Percentiles rank a stretch among this genome's conserved stretches.
phyloP scores from a whole-genome alignment of 2,113 vertebrate genomes.

The Heloderma charlesbogerti region DNA sequence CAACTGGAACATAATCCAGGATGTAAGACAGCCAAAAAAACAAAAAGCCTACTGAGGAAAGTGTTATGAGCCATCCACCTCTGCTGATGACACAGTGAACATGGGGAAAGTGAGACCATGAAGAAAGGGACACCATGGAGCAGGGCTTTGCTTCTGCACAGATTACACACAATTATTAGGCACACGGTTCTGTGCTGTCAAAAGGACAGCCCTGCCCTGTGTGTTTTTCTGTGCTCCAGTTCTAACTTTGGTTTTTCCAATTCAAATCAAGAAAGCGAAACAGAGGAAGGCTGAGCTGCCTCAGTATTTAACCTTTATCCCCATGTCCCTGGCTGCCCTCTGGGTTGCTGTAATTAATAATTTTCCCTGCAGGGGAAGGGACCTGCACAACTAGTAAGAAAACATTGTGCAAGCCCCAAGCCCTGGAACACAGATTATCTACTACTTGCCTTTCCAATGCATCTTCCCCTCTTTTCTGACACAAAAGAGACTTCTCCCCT shows the following conservation, averaged over 20 bases:
- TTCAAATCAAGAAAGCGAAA: background rate
- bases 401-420: conserved; percentile 3
- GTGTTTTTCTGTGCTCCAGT: background rate
- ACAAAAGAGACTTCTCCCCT: background rate
- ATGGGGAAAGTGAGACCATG: background rate
- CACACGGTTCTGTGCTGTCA: background rate
- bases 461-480: background rate
- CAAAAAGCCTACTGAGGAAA: background rate
- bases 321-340: background rate
- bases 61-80: background rate
- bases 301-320: conserved; percentile 14
- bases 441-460: background rate
- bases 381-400: background rate
- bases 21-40: background rate
- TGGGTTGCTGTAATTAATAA: background rate
- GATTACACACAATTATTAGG: background rate
- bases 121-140: background rate
- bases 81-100: background rate
- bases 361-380: background rate
- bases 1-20: no score
- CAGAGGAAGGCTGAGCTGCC: background rate
- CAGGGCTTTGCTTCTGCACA: background rate
- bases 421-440: background rate
- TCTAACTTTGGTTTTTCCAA: background rate
- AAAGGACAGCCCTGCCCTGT: background rate